Percentiles rank a stretch among this genome's conserved stretches.
phyloP scores from a whole-genome alignment of 2,797 vertebrate species.

The Eidolon dupreanum region DNA sequence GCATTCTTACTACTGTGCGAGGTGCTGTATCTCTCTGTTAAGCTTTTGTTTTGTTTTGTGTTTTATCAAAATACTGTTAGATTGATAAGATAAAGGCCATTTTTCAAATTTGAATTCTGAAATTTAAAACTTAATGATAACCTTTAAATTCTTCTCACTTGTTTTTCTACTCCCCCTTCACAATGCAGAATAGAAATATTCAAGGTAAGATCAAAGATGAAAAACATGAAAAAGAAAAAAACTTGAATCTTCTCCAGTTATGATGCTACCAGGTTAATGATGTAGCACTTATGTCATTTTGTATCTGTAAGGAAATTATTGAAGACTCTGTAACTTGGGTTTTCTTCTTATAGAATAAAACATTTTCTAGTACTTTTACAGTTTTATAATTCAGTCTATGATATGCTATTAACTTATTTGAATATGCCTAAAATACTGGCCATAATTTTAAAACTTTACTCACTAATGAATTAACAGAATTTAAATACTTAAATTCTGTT shows the following conservation, averaged over 20 bases:
- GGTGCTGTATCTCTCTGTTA: neutral
- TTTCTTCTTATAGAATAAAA: neutral
- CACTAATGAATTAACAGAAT: neutral
- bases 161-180: neutral
- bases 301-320: neutral
- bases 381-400: neutral
- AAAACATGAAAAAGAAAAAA: neutral
- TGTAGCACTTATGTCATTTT: neutral
- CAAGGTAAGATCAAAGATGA: neutral
- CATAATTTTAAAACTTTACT: neutral
- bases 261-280: neutral
- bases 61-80: neutral
- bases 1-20: neutral
- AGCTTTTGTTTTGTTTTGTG: neutral
- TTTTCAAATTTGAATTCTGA: neutral
- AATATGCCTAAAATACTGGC: neutral
- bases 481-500: conserved; percentile 21
- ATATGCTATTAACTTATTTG: neutral
- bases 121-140: neutral
- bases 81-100: neutral
- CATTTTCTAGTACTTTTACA: neutral
- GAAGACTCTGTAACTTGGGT: neutral
- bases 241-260: neutral
- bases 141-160: neutral
- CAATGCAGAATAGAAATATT: neutral